phyloP scores from a whole-genome alignment of 2,888 invertebrate genomes.

The Trachelus stipa region DNA sequence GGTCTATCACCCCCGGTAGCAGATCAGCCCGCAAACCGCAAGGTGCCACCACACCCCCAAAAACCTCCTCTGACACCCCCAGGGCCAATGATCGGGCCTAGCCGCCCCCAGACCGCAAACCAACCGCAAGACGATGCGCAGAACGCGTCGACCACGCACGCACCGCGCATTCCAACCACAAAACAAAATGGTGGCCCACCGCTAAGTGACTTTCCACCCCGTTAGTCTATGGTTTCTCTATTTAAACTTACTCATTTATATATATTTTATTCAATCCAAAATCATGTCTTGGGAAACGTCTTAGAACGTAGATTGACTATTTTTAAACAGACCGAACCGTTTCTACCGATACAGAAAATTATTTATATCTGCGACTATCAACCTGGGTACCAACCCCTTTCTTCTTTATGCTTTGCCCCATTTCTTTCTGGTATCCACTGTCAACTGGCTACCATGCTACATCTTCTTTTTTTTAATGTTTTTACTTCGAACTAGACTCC shows the following conservation, averaged over 20 bases:
- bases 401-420: not conserved
- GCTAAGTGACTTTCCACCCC: constrained; percentile 18
- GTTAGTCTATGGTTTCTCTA: not conserved
- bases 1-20: constrained; percentile 41
- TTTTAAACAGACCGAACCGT: not conserved
- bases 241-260: not conserved
- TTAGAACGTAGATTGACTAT: not conserved
- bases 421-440: not conserved
- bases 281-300: not conserved
- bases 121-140: constrained; percentile 68
- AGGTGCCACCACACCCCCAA: constrained; percentile 66
- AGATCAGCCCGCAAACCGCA: constrained; percentile 66
- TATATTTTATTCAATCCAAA: not conserved
- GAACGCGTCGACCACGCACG: constrained; percentile 52
- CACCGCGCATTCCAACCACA: constrained; percentile 59
- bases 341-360: not conserved
- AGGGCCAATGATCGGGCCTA: constrained; percentile 66
- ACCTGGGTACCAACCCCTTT: not conserved
- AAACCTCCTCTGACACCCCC: constrained; percentile 62
- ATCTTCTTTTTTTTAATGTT: not conserved
- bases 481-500: not conserved
- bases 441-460: not conserved
- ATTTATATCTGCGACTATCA: not conserved
- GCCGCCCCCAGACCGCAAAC: constrained; percentile 65
- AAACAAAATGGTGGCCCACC: constrained; percentile 62